Conservation (phyloP, 2,113 vertebrate genomes). For the Tyto alba region DNA sequence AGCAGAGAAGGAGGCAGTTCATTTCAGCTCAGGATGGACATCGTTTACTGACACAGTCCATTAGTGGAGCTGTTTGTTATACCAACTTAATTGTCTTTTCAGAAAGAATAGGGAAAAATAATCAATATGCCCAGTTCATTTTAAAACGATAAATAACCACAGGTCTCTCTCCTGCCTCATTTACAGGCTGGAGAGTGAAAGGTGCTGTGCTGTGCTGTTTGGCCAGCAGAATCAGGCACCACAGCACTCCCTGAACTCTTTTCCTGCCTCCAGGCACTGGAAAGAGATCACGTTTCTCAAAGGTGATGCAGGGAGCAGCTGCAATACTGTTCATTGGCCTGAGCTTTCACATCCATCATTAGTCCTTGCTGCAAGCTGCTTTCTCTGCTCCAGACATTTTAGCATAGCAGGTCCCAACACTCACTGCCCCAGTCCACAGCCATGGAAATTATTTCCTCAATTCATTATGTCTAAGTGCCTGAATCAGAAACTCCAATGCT, state of each 20-base stretch:
- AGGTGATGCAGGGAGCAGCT: not conserved
- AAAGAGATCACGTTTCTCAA: not conserved
- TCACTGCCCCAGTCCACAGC: not conserved
- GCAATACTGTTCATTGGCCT: not conserved
- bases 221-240: not conserved
- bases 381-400: not conserved
- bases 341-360: not conserved
- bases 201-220: not conserved
- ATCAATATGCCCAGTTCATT: conserved; percentile 50
- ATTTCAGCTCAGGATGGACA: not conserved
- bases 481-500: not conserved
- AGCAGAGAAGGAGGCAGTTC: not conserved
- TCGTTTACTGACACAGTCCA: conserved; percentile 7
- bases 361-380: not conserved
- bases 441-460: not conserved
- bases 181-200: not conserved
- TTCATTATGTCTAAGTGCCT: not conserved
- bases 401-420: not conserved
- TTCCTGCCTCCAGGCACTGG: not conserved
- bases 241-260: not conserved
- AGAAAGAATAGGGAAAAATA: conserved; percentile 27
- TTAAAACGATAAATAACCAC: conserved; percentile 26
- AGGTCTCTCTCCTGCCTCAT: not conserved
- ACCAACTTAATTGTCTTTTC: not conserved
- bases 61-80: conserved; percentile 27